Percentiles rank a stretch among this genome's conserved stretches.
Evolutionary conservation across 2,888 invertebrate genomes (phyloP).

Genomic region (Dusona sp.): DNA sequence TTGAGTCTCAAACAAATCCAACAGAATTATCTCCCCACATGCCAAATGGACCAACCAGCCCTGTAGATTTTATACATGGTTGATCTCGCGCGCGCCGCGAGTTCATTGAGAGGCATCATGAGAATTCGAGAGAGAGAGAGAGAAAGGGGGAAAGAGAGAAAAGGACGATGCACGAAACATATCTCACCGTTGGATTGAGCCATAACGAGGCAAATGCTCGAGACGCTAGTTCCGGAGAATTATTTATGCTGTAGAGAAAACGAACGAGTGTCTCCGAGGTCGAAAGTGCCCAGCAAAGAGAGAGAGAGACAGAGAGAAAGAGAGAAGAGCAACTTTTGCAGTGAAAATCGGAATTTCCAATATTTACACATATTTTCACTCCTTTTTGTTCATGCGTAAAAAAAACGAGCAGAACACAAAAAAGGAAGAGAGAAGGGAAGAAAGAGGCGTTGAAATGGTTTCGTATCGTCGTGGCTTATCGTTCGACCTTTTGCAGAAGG

Average conservation of each 20-base stretch:
- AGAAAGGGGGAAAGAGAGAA: not conserved
- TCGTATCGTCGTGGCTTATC: constrained; percentile 46
- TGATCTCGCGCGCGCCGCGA: constrained; percentile 19
- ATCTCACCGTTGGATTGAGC: constrained; percentile 62
- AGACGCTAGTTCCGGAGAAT: constrained; percentile 54
- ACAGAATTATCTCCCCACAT: not conserved
- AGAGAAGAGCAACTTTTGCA: not conserved
- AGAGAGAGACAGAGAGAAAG: not conserved
- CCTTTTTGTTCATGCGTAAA: not conserved
- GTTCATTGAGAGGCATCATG: constrained; percentile 29
- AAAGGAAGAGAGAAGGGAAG: constrained; percentile 3
- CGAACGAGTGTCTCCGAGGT: constrained; percentile 17
- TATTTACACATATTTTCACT: not conserved
- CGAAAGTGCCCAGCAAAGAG: not conserved
- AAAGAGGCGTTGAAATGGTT: constrained; percentile 37
- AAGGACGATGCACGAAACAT: constrained; percentile 29
- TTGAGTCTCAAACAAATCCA: not conserved
- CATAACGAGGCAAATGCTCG: constrained; percentile 63
- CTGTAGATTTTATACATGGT: constrained; percentile 6
- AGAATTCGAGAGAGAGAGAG: not conserved
- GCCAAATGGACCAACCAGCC: not conserved
- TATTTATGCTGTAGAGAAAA: constrained; percentile 49
- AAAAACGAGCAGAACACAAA: constrained; percentile 7
- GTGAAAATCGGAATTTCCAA: not conserved
- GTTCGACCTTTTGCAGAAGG: constrained; percentile 43